A percentile compares a stretch with the other conserved stretches of the same genome.
These are phyloP conservation scores for Sapajus apella DNA, from an alignment of 2,113 vertebrate genomes.

Conservation along the genomic window DNA sequence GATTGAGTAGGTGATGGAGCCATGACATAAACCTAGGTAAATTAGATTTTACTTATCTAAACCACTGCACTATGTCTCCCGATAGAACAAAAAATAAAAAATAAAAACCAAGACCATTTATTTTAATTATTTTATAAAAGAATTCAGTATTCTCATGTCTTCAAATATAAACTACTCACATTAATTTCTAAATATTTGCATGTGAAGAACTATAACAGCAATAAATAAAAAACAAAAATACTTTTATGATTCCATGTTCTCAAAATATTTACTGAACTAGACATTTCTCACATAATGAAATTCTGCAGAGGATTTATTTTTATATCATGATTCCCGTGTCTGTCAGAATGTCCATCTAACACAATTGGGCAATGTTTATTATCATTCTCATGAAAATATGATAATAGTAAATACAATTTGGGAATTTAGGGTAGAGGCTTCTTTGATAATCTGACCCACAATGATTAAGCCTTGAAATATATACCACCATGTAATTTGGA, in stretches of 20 bases:
- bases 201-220: conserved; percentile 1
- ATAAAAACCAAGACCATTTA: neutral
- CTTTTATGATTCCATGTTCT: neutral
- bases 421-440: neutral
- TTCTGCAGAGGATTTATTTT: neutral
- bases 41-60: neutral
- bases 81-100: neutral
- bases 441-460: conserved; percentile 11
- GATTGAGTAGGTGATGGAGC: neutral
- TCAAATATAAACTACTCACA: neutral
- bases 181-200: conserved; percentile 27
- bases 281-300: neutral
- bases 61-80: neutral
- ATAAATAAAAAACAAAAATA: neutral
- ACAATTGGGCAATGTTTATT: neutral
- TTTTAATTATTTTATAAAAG: conserved; percentile 45
- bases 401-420: neutral
- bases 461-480: conserved; percentile 12
- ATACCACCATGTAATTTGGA: neutral
- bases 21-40: neutral
- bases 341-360: neutral
- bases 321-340: neutral
- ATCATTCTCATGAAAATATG: neutral
- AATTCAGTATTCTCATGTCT: neutral
- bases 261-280: neutral